Conservation (phyloP, 2,888 invertebrate species). For the Acronicta alni region DNA sequence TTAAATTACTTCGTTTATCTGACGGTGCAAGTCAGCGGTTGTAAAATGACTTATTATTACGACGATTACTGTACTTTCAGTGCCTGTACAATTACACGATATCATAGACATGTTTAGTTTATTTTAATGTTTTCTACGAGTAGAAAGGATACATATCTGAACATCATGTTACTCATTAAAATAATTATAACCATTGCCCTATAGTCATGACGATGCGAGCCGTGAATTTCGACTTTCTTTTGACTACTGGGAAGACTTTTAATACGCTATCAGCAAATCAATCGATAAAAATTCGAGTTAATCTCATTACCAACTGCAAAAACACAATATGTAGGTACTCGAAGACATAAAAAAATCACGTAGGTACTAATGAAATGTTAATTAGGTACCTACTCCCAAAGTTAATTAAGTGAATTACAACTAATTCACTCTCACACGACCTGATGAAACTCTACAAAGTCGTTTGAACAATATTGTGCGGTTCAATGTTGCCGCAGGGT, state of each 20-base stretch:
- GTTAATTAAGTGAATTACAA: constrained; percentile 26
- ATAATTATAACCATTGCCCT: too few species aligned
- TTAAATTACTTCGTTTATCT: not conserved
- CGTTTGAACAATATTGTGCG: constrained; percentile 17
- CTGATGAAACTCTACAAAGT: constrained; percentile 32
- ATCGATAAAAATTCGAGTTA: not conserved
- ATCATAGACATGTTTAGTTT: not conserved
- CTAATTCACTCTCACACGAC: constrained; percentile 6
- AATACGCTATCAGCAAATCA: too few species aligned
- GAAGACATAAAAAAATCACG: constrained; percentile 9
- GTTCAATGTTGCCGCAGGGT: constrained; percentile 4
- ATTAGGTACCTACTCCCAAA: constrained; percentile 18
- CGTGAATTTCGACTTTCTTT: too few species aligned
- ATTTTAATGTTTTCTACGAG: not conserved
- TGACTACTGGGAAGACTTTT: too few species aligned
- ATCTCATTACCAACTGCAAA: not conserved
- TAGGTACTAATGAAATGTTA: not conserved
- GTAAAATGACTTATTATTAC: constrained; percentile 10
- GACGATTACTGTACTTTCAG: constrained; percentile 6
- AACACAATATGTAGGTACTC: too few species aligned
- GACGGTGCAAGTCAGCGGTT: not conserved
- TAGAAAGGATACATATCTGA: not conserved
- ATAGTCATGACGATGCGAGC: too few species aligned
- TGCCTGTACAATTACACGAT: constrained; percentile 1
- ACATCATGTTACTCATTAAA: not conserved